Percentiles rank a stretch among this genome's conserved stretches.
These are phyloP conservation scores for Diplolepis rosae DNA, from an alignment of 2,888 invertebrate species.

Conservation along the genomic window DNA sequence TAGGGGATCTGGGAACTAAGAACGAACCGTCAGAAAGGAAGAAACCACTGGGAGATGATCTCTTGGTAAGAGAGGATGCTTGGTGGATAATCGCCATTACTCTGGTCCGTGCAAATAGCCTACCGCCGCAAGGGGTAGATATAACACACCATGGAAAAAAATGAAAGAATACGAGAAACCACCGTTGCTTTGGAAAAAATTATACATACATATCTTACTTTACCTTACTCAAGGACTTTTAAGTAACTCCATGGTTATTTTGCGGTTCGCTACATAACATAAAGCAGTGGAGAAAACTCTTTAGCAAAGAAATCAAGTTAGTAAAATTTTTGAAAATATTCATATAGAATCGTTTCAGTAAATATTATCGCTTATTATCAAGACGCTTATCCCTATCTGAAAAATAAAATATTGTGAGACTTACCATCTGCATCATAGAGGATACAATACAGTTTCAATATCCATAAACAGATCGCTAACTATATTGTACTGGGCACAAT, in stretches of 20 bases:
- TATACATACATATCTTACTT: too few relatives aligned
- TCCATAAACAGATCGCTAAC: too few relatives aligned
- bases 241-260: constrained; percentile 59
- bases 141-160: constrained; percentile 43
- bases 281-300: constrained; percentile 22
- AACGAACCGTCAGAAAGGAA: not conserved
- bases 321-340: not conserved
- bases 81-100: constrained; percentile 50
- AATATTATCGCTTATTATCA: too few relatives aligned
- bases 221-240: constrained; percentile 53
- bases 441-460: too few relatives aligned
- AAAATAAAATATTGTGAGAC: too few relatives aligned
- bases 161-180: not conserved
- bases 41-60: not conserved
- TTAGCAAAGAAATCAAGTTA: not conserved
- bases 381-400: too few relatives aligned
- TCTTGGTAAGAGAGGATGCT: constrained; percentile 3
- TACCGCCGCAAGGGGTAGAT: constrained; percentile 51
- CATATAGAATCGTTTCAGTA: too few relatives aligned
- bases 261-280: constrained; percentile 62
- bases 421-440: too few relatives aligned
- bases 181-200: constrained; percentile 50
- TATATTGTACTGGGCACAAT: too few relatives aligned
- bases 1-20: not conserved
- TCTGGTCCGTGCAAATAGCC: constrained; percentile 51